Evolutionary conservation across 2,888 invertebrate genomes (phyloP).

Genomic region (Hedya salicella): DNA sequence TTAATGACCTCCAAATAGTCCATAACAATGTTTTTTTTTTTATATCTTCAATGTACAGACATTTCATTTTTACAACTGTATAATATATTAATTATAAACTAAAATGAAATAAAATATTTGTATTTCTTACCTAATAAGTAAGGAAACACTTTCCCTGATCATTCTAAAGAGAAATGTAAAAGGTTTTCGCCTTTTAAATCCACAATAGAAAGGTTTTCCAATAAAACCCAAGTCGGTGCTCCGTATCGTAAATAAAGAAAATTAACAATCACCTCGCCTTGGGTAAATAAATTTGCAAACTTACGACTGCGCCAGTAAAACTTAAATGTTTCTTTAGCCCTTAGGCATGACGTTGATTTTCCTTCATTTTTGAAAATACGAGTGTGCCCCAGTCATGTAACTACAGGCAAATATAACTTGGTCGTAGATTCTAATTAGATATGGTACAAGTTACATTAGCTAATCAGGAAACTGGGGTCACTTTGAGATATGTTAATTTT

Average conservation of each 20-base stretch:
- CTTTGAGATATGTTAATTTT: conserved; percentile 33
- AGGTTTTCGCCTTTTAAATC: not conserved
- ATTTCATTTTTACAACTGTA: too few relatives aligned
- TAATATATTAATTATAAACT: too few relatives aligned
- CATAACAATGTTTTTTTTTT: too few relatives aligned
- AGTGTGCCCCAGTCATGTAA: not conserved
- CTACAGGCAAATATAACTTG: conserved; percentile 2
- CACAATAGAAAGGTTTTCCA: conserved; percentile 2
- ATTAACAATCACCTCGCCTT: conserved; percentile 6
- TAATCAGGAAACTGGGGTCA: conserved; percentile 18
- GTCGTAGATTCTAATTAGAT: conserved; percentile 21
- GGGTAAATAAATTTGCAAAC: conserved; percentile 19
- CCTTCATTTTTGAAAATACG: not conserved
- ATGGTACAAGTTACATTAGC: conserved; percentile 5
- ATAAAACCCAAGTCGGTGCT: not conserved
- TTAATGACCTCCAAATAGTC: too few relatives aligned
- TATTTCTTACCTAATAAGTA: too few relatives aligned
- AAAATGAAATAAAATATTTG: too few relatives aligned
- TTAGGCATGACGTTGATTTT: not conserved
- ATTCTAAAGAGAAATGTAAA: too few relatives aligned
- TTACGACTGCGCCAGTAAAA: not conserved
- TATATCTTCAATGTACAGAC: too few relatives aligned
- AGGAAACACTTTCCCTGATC: too few relatives aligned
- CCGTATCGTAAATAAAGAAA: conserved; percentile 1
- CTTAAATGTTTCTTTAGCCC: not conserved